A percentile compares a stretch with the other conserved stretches of the same genome.
Conservation (phyloP, 92 coral and sea anemone species). For the Palythoa grandiflora region DNA sequence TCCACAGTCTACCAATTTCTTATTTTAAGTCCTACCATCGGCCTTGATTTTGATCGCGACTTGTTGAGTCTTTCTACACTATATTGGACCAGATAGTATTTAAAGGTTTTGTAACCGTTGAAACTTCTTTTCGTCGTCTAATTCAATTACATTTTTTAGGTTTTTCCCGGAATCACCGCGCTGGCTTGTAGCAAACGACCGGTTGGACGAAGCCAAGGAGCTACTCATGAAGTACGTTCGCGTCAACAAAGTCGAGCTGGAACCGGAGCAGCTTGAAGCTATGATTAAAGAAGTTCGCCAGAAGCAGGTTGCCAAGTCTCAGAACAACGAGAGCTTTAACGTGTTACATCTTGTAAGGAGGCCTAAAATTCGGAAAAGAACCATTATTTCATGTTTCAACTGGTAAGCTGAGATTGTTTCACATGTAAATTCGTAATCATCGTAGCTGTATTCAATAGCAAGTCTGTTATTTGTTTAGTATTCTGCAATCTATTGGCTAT, state of each 20-base stretch:
- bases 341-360: conserved; percentile 44
- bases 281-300: conserved; percentile 41
- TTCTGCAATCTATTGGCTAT: too few species aligned
- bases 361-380: conserved; percentile 39
- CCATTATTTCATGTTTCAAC: conserved; percentile 43
- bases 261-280: conserved; percentile 9
- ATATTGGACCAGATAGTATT: too few species aligned
- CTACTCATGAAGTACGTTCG: conserved; percentile 37
- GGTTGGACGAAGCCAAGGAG: conserved; percentile 32
- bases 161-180: conserved; percentile 47
- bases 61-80: too few species aligned
- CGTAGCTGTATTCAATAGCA: too few species aligned
- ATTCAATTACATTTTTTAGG: not conserved
- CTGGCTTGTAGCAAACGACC: conserved; percentile 41
- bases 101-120: too few species aligned
- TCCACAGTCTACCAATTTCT: too few species aligned
- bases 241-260: conserved; percentile 11
- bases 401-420: conserved; percentile 5
- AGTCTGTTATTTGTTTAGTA: too few species aligned
- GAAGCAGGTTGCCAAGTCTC: conserved; percentile 20
- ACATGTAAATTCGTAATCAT: too few species aligned
- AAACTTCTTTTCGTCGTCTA: not conserved
- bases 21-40: too few species aligned
- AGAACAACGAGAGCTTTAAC: conserved; percentile 8
- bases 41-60: too few species aligned